Evolutionary conservation across 2,888 invertebrate genomes (phyloP), one percentile per base, ranked within the genome.

Genomic region (Operophtera brumata): DNA sequence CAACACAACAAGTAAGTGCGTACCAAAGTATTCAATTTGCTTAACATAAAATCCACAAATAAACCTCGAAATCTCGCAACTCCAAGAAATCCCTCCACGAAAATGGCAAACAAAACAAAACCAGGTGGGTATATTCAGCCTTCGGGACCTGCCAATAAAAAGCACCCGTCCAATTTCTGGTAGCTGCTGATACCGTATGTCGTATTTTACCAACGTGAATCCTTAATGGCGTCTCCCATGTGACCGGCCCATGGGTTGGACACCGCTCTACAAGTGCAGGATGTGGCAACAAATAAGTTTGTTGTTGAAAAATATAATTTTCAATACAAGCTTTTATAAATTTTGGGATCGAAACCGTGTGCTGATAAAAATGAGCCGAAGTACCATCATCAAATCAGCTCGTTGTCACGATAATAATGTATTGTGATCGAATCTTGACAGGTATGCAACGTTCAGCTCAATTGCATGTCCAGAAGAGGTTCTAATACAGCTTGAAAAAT

Each of bases 91-190:
- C 41, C 52, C 52, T 43, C 13, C 41, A 35, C 48, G 30, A 53
- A 58, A 56, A 53, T 47, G 51, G 46, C 62, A 67, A 60, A 65
- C 64, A 66, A 69, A 71, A 68, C 62, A 65, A 61, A 54, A 67
- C 53, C 74, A 74, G 76, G 77, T 77, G 68, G 64, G 56, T 57
- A 58, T 56, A 69, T 66, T 71, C 73, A 67, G 66, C 66, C 36
- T 61, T 39, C 55, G 52, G 59, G 63, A 57, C 57, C 64, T 61
- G 51, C 55, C 74, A 73, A 79, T 77, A 84, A 84, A 83, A 83
- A 77, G 70, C 78, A 79, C 76, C 74, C 77, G 76, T 73, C 72
- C 77, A 80, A 80, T 79, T 80, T 79, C 75, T 82, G 79, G 77
- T 78, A 77, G 77, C 77, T 70, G 74, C 76, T 77, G 82, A 80